phyloP scores from a whole-genome alignment of 2,888 invertebrate genomes.

The Ophioninae sp. region DNA sequence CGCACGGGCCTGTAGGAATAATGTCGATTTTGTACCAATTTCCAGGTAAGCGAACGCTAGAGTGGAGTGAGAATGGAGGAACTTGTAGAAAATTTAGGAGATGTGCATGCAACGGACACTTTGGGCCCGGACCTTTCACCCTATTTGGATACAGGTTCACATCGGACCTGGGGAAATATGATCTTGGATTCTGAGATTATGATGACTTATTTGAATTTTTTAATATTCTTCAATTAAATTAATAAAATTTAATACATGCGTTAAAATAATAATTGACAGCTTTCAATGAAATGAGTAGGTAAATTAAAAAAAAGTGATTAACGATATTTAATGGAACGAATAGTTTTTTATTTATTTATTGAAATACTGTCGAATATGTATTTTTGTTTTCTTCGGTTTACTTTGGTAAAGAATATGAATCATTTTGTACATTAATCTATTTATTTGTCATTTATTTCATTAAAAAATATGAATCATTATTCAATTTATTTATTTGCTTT shows the following conservation, averaged over 20 bases:
- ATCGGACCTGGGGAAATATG: background rate
- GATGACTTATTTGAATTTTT: background rate
- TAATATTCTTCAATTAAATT: background rate
- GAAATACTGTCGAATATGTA: no score
- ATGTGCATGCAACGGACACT: constrained; percentile 46
- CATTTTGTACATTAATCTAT: no score
- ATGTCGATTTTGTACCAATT: constrained; percentile 22
- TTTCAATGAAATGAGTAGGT: no score
- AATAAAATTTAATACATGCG: background rate
- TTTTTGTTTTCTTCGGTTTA: no score
- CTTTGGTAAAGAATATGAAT: no score
- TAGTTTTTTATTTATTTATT: no score
- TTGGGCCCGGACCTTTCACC: constrained; percentile 27
- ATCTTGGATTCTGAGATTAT: background rate
- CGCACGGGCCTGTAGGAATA: background rate
- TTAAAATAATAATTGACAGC: no score
- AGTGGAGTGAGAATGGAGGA: constrained; percentile 21
- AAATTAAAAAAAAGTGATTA: no score
- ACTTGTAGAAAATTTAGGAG: constrained; percentile 55
- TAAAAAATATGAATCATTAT: no score
- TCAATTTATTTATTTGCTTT: no score
- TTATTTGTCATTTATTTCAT: no score
- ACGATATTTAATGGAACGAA: no score
- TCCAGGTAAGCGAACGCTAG: constrained; percentile 21
- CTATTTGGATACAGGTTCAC: background rate